phyloP scores from a whole-genome alignment of 2,113 vertebrate species.

The Stegastes partitus region DNA sequence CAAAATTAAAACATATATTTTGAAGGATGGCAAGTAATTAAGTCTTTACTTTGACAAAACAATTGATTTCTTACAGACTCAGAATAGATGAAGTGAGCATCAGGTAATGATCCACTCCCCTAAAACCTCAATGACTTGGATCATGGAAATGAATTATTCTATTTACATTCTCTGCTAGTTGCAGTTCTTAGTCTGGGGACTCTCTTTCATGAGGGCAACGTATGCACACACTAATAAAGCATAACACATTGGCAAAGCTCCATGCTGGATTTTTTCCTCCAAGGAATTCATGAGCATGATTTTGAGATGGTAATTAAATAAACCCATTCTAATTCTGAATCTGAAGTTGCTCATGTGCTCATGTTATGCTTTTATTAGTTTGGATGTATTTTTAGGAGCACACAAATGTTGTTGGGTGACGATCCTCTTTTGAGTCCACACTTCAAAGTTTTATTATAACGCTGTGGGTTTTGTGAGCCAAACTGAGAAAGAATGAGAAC shows the following conservation, averaged over 20 bases:
- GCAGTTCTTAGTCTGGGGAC: constrained; percentile 30
- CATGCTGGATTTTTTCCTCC: constrained; percentile 47
- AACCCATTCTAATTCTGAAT: constrained; percentile 50
- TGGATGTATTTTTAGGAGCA: constrained; percentile 65
- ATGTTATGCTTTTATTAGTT: constrained; percentile 34
- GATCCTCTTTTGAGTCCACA: constrained; percentile 63
- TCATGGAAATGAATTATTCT: constrained; percentile 47
- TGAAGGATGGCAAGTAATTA: constrained; percentile 26
- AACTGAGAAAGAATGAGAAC: constrained; percentile 37
- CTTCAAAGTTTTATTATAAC: constrained; percentile 55
- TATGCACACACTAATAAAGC: constrained; percentile 60
- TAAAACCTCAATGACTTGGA: constrained; percentile 19
- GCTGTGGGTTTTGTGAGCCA: constrained; percentile 30
- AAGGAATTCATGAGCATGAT: constrained; percentile 57
- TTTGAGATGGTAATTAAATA: constrained; percentile 71
- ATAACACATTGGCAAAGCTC: constrained; percentile 55
- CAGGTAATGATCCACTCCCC: constrained; percentile 27
- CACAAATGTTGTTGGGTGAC: constrained; percentile 52
- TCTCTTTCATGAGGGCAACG: constrained; percentile 48
- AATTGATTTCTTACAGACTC: constrained; percentile 13
- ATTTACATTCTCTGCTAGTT: constrained; percentile 47
- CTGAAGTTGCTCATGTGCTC: constrained; percentile 46
- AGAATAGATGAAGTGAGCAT: constrained; percentile 37
- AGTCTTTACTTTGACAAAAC: constrained; percentile 33
- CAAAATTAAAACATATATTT: constrained; percentile 58